Evolutionary conservation across 2,113 vertebrate genomes (phyloP), one percentile per base, ranked within the genome.

Genomic region (Callospermophilus lateralis): DNA sequence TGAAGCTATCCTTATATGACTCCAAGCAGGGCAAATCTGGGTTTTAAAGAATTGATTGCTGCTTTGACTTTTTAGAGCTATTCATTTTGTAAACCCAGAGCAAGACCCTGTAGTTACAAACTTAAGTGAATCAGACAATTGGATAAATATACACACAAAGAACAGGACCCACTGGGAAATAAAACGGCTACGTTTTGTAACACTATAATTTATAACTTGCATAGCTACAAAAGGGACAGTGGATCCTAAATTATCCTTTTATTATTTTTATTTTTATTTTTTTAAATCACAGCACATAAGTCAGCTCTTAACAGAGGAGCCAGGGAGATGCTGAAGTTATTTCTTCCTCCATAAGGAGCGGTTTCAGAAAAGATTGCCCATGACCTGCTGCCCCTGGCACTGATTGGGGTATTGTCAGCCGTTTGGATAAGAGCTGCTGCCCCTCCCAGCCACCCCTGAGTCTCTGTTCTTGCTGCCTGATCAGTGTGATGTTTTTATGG

Each of bases 71-170:
- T 95, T 97, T 78, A 96, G 87, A 97, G 55, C 92, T 97, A 95
- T 95, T 97, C 93, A 96, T 98, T 97, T 97, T n/a, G 58, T 95
- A 97, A 96, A 94, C 83, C 80, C 80, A 95, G 95, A 97, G 81
- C 94, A 95, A 96, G 97, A 96, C 96, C 96, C 89, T 94, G 20
- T 89, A 96, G 96, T 97, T 97, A 97, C 70, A 94, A 97, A 95
- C 90, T 90, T 97, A 93, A 97, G 93, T 77, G 97, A 96, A 85
- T 88, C 93, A 86, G 94, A 97, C 96, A 98, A 97, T 96, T 98
- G 95, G 96, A 95, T 97, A 97, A 98, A 97, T 96, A 97, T 34
- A 98, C 93, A 97, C 95, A 97, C 97, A 97, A 97, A 93, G 96
- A 97, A 97, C 67, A 24, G 90, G 95, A 61, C 97, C 95, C 88